Evolutionary conservation across 1,140 invertebrate genomes (phyloP).

Genomic region (Subanguina moxae): DNA sequence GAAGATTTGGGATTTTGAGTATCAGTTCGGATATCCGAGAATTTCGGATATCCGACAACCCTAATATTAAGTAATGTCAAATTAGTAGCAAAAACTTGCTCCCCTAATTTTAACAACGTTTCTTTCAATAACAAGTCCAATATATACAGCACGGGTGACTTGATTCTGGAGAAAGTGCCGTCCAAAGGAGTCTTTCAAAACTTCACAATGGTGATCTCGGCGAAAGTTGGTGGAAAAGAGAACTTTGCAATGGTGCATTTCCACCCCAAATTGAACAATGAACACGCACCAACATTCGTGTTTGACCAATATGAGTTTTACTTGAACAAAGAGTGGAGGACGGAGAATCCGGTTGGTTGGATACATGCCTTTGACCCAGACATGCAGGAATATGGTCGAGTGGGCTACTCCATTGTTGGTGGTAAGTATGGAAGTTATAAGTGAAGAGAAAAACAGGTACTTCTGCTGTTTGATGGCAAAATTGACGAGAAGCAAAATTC

Average conservation of each 20-base stretch:
- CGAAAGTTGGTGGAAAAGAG: conserved; percentile 8
- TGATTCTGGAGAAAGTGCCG: conserved; percentile 10
- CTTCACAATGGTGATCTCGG: conserved; percentile 18
- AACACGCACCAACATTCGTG: conserved; percentile 17
- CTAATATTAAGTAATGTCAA: too few relatives aligned
- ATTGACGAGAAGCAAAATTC: too few relatives aligned
- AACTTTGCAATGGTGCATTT: conserved; percentile 21
- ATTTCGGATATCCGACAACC: too few relatives aligned
- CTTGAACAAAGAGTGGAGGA: neutral
- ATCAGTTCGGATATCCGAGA: too few relatives aligned
- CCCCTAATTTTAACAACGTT: too few relatives aligned
- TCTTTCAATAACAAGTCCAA: too few relatives aligned
- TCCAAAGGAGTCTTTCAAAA: conserved; percentile 2
- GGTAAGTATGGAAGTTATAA: neutral
- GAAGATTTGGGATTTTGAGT: too few relatives aligned
- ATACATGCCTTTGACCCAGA: conserved; percentile 5
- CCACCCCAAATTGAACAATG: conserved; percentile 17
- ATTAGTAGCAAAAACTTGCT: too few relatives aligned
- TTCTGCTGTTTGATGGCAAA: too few relatives aligned
- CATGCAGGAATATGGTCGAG: neutral
- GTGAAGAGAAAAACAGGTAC: too few relatives aligned
- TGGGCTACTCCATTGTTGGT: conserved; percentile 7
- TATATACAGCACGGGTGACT: neutral
- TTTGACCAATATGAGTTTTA: conserved; percentile 19
- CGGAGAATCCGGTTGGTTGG: neutral